Evolutionary conservation across 2,113 vertebrate species (phyloP).

Genomic region (Candoia aspera): DNA sequence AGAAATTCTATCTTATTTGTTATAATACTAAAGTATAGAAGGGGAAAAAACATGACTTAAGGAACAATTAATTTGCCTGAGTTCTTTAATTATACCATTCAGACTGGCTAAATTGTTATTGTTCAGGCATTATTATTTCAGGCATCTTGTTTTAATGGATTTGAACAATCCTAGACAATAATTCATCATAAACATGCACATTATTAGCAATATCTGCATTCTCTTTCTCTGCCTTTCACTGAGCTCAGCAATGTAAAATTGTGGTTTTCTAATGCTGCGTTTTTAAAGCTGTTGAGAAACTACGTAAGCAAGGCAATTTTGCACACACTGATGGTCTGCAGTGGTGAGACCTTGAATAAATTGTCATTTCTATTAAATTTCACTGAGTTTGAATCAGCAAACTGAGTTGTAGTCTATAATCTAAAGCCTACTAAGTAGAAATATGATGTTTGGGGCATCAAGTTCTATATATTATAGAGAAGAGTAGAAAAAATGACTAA

Average conservation of each 20-base stretch:
- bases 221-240: slow-evolving; percentile 31
- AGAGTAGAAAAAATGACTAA: slow-evolving; percentile 28
- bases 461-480: slow-evolving; percentile 28
- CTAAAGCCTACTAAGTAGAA: slow-evolving; percentile 32
- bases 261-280: slow-evolving; percentile 32
- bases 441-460: slow-evolving; percentile 8
- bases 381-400: slow-evolving; percentile 44
- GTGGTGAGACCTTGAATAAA: slow-evolving; percentile 37
- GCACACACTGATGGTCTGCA: neutral
- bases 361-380: slow-evolving; percentile 35
- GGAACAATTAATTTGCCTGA: slow-evolving; percentile 52
- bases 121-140: slow-evolving; percentile 46
- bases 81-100: slow-evolving; percentile 58
- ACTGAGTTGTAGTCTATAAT: slow-evolving; percentile 18
- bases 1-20: slow-evolving; percentile 18
- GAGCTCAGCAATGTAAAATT: slow-evolving; percentile 24
- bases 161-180: slow-evolving; percentile 26
- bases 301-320: neutral
- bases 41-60: slow-evolving; percentile 30
- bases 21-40: slow-evolving; percentile 29
- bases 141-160: slow-evolving; percentile 33
- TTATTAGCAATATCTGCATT: slow-evolving; percentile 28
- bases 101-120: slow-evolving; percentile 45
- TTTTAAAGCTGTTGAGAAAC: slow-evolving; percentile 50
- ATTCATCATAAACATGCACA: slow-evolving; percentile 36